Percentiles rank a stretch among this genome's conserved stretches.
These are phyloP conservation scores for Emydura subglobosa DNA, from an alignment of 2,113 vertebrate genomes.

Conservation along the genomic window DNA sequence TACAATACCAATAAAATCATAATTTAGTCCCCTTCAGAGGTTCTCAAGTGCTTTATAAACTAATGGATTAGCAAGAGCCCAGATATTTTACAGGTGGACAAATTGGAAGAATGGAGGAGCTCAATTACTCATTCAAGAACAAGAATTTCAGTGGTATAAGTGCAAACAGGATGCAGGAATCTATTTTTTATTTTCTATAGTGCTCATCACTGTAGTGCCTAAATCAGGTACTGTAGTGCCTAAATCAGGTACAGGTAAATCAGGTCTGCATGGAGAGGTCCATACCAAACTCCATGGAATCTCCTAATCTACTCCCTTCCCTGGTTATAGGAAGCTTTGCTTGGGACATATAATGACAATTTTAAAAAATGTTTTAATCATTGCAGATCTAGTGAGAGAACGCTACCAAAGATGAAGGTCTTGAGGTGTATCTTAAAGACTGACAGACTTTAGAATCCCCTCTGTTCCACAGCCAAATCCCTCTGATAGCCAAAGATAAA, in stretches of 20 bases:
- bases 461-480: not conserved
- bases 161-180: not conserved
- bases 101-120: not conserved
- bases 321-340: not conserved
- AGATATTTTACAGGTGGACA: not conserved
- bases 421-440: not conserved
- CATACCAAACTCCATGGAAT: not conserved
- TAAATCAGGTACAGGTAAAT: not conserved
- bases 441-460: not conserved
- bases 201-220: too few relatives aligned
- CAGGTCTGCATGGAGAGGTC: not conserved
- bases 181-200: not conserved
- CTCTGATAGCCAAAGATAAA: not conserved
- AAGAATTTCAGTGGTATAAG: not conserved
- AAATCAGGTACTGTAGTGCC: not conserved
- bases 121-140: not conserved
- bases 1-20: too few relatives aligned
- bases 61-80: not conserved
- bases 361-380: not conserved
- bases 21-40: not conserved
- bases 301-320: not conserved
- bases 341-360: not conserved
- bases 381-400: not conserved
- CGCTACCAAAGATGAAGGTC: not conserved
- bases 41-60: not conserved